These are phyloP conservation scores for Aethina tumida DNA, from an alignment of 1,140 invertebrate genomes.

Conservation along the genomic window DNA sequence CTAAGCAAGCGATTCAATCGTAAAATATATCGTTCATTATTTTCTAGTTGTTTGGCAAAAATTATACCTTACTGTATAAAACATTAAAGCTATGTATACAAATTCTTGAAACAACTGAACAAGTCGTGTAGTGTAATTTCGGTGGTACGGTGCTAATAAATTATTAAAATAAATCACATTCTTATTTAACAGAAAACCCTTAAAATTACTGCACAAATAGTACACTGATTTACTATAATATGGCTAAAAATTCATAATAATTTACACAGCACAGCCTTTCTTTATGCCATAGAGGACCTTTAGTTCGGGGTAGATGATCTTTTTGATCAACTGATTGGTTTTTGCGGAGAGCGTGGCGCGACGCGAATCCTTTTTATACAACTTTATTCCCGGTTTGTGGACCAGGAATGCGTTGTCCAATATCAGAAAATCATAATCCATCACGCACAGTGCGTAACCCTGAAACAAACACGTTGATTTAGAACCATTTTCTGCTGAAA, in stretches of 20 bases:
- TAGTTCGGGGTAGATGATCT: slow-evolving; percentile 73
- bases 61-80: too few relatives aligned
- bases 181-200: slow-evolving; percentile 6
- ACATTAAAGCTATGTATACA: too few relatives aligned
- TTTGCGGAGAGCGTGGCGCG: slow-evolving; percentile 63
- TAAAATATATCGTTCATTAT: too few relatives aligned
- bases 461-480: slow-evolving; percentile 40
- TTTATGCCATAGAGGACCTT: slow-evolving; percentile 70
- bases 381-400: slow-evolving; percentile 79
- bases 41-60: too few relatives aligned
- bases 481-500: neutral
- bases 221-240: slow-evolving; percentile 11
- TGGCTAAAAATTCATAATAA: slow-evolving; percentile 10
- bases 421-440: slow-evolving; percentile 84
- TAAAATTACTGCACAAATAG: slow-evolving; percentile 1
- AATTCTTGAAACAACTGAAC: too few relatives aligned
- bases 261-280: slow-evolving; percentile 72
- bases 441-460: slow-evolving; percentile 77
- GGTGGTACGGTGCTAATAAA: neutral
- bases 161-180: slow-evolving; percentile 6
- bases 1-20: too few relatives aligned
- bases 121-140: neutral
- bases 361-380: slow-evolving; percentile 63
- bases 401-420: slow-evolving; percentile 82
- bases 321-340: slow-evolving; percentile 69